phyloP scores from a whole-genome alignment of 2,113 vertebrate genomes.

The Notiomystis cincta region DNA sequence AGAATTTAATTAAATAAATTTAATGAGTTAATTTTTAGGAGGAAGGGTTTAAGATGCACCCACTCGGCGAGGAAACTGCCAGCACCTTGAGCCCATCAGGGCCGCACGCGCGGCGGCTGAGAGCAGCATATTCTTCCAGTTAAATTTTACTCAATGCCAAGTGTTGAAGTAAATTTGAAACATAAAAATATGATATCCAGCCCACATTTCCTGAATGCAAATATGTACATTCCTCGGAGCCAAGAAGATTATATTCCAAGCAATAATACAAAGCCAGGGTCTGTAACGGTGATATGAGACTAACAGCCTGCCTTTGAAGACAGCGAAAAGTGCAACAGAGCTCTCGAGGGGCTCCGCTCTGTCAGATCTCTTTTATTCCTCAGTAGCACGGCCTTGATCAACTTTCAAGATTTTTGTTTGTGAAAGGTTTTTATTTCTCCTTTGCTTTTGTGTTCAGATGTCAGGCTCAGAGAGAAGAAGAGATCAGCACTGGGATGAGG shows the following conservation, averaged over 20 bases:
- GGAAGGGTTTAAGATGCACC: not conserved
- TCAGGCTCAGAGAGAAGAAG: conserved; percentile 36
- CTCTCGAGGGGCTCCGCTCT: conserved; percentile 46
- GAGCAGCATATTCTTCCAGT: conserved; percentile 4
- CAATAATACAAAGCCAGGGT: conserved; percentile 45
- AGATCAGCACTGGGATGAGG: conserved; percentile 3
- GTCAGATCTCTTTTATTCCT: conserved; percentile 63
- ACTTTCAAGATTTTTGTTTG: conserved; percentile 63
- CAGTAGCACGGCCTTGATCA: conserved; percentile 44
- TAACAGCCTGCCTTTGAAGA: conserved; percentile 58
- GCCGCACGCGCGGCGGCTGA: not conserved
- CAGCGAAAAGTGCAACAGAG: conserved; percentile 52
- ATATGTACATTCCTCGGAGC: conserved; percentile 55
- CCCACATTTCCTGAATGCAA: conserved; percentile 61
- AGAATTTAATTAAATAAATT: not conserved
- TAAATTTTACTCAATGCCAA: conserved; percentile 20
- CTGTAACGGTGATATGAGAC: conserved; percentile 57
- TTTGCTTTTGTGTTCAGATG: conserved; percentile 47
- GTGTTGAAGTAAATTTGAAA: conserved; percentile 30
- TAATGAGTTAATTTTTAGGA: not conserved
- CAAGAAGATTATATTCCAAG: conserved; percentile 61
- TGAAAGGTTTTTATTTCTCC: conserved; percentile 56
- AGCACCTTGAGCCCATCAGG: not conserved
- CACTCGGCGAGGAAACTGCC: rapidly evolving
- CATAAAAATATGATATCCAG: conserved; percentile 47